Conservation (phyloP, 2,113 vertebrate genomes). For the Papio anubis region DNA sequence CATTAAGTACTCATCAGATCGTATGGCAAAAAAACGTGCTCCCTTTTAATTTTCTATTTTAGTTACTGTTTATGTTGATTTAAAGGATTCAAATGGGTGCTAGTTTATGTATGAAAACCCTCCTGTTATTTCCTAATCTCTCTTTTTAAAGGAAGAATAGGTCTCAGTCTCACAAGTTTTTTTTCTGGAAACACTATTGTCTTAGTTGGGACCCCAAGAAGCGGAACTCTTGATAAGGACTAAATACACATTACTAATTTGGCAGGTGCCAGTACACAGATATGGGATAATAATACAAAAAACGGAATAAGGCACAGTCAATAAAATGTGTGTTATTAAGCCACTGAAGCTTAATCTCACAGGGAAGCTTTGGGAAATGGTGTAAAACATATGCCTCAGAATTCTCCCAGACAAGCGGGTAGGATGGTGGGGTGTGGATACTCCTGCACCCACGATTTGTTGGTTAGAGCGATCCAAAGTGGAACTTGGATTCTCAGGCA, state of each 20-base stretch:
- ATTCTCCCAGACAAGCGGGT: background rate
- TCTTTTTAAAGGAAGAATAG: background rate
- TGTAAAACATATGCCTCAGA: background rate
- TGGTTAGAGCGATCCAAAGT: background rate
- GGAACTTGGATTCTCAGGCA: background rate
- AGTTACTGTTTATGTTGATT: constrained; percentile 16
- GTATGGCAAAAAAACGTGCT: background rate
- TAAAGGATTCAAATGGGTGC: background rate
- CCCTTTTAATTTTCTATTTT: constrained; percentile 40
- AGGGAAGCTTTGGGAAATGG: background rate
- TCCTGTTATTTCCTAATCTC: background rate
- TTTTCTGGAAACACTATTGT: background rate
- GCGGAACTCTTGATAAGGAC: background rate
- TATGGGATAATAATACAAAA: background rate
- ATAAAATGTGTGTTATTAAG: background rate
- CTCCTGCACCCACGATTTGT: background rate
- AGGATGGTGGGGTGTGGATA: background rate
- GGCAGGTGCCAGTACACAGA: background rate
- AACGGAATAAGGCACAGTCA: background rate
- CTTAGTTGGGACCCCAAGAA: background rate
- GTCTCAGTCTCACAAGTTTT: background rate
- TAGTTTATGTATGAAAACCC: background rate
- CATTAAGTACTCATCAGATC: background rate
- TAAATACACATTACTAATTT: background rate
- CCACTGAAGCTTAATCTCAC: background rate